These are phyloP conservation scores for Ceyx erithaca DNA, from an alignment of 2,797 vertebrate species.

Conservation along the genomic window DNA sequence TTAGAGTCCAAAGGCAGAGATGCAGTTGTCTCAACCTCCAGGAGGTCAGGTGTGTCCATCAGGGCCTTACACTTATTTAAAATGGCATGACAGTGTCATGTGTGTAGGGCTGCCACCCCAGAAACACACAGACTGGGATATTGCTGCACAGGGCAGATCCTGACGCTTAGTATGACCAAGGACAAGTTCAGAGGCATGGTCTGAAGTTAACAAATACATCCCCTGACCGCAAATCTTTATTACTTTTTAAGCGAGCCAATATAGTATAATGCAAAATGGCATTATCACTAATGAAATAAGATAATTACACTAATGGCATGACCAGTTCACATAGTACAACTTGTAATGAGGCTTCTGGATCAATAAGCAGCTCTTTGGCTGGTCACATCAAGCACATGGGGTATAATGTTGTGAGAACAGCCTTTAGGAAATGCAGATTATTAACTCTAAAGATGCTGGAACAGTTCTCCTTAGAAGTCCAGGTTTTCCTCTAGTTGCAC, in stretches of 20 bases:
- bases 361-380: slow-evolving; percentile 66
- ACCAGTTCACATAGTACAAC: slow-evolving; percentile 69
- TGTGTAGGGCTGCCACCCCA: neutral
- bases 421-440: neutral
- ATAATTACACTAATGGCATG: slow-evolving; percentile 76
- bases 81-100: neutral
- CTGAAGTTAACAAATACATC: slow-evolving; percentile 52
- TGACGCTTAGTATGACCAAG: neutral
- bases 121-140: neutral
- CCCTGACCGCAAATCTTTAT: slow-evolving; percentile 48
- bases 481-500: neutral
- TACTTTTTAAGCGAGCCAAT: slow-evolving; percentile 69
- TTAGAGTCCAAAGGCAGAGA: neutral
- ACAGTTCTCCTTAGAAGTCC: neutral
- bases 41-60: neutral
- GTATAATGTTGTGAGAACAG: slow-evolving; percentile 9
- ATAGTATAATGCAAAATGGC: slow-evolving; percentile 66
- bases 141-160: neutral
- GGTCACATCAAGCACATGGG: slow-evolving; percentile 19
- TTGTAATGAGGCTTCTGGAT: slow-evolving; percentile 72
- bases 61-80: neutral
- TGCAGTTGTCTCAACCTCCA: neutral
- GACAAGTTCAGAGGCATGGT: slow-evolving; percentile 29
- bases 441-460: slow-evolving; percentile 49
- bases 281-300: slow-evolving; percentile 74